Conservation (phyloP, 2,888 invertebrate genomes). For the Lampropteryx suffumata region DNA sequence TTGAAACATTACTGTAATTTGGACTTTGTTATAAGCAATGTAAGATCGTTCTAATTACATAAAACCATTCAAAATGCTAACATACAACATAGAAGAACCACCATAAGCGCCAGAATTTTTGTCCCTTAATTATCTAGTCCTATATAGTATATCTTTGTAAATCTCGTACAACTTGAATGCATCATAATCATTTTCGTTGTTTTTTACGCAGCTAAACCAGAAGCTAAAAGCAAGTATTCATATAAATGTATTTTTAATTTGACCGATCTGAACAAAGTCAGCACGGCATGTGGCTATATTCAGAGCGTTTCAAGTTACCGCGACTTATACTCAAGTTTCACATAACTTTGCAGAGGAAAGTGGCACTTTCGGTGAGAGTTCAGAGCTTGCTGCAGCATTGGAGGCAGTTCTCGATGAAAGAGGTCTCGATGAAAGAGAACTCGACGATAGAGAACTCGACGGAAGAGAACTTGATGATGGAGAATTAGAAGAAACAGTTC, state of each 20-base stretch:
- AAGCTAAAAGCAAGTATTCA: slow-evolving; percentile 2
- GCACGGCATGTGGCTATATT: no score
- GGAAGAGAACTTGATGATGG: slow-evolving; percentile 63
- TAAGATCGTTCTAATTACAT: no score
- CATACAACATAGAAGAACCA: no score
- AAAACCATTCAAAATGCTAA: no score
- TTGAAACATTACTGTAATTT: no score
- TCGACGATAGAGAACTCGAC: slow-evolving; percentile 71
- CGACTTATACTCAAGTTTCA: background rate
- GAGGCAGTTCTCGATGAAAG: slow-evolving; percentile 61
- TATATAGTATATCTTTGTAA: no score
- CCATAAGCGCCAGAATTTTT: no score
- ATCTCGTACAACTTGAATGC: background rate
- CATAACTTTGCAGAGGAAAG: slow-evolving; percentile 72
- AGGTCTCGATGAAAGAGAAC: slow-evolving; percentile 46
- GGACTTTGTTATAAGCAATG: no score
- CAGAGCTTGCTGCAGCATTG: slow-evolving; percentile 93
- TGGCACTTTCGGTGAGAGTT: slow-evolving; percentile 88
- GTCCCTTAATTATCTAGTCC: no score
- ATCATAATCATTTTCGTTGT: background rate
- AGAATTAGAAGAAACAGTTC: slow-evolving; percentile 31
- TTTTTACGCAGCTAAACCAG: slow-evolving; percentile 9
- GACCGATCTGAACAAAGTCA: no score
- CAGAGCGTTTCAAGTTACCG: no score
- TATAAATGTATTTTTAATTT: background rate